Evolutionary conservation across 2,113 vertebrate species (phyloP).

Genomic region (Perca schrenkii): DNA sequence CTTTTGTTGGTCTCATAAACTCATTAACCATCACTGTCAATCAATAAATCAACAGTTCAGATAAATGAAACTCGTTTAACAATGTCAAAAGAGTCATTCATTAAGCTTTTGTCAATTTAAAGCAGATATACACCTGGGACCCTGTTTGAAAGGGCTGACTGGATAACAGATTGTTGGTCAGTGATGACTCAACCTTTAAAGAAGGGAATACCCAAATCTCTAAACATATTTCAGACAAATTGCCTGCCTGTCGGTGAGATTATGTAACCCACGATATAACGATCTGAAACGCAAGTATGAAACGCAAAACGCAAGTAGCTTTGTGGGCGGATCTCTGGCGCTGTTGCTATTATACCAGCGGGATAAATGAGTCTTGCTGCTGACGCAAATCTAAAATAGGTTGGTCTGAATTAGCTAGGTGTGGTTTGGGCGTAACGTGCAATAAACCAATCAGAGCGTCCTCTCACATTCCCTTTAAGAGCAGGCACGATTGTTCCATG

Average conservation of each 20-base stretch:
- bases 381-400: no score
- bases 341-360: no score
- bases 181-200: conserved; percentile 8
- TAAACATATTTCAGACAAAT: conserved; percentile 17
- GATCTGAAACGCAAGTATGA: no score
- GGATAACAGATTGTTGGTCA: conserved; percentile 36
- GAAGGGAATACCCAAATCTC: background rate
- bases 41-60: conserved; percentile 55
- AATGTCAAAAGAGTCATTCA: conserved; percentile 51
- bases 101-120: conserved; percentile 39
- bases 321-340: no score
- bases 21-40: conserved; percentile 58
- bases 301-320: no score
- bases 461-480: no score
- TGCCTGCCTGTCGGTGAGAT: background rate
- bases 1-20: background rate
- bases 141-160: conserved; percentile 11
- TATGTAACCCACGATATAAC: background rate
- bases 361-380: no score
- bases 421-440: no score
- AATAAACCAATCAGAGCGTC: no score
- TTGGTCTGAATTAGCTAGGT: no score
- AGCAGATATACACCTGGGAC: conserved; percentile 13
- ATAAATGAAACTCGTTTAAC: conserved; percentile 59
- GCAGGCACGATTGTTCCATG: no score